These are phyloP conservation scores for Amia ocellicauda DNA, from an alignment of 2,113 vertebrate species.

Conservation along the genomic window DNA sequence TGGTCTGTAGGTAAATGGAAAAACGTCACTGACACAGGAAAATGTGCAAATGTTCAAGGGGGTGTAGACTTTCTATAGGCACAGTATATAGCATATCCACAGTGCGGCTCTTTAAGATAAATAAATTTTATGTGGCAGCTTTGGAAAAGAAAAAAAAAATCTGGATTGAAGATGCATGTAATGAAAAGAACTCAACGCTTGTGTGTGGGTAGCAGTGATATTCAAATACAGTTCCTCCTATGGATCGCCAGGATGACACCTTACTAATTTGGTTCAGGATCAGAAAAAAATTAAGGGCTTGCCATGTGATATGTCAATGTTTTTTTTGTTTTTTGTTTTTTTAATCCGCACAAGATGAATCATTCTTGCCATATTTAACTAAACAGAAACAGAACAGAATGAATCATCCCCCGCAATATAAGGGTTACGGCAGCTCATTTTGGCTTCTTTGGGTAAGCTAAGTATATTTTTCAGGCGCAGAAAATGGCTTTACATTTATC, in stretches of 20 bases:
- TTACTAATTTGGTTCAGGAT: slow-evolving; percentile 16
- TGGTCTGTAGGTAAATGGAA: no score
- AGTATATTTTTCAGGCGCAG: no score
- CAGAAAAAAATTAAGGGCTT: not conserved
- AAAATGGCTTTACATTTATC: no score
- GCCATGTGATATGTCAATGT: not conserved
- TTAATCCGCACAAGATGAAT: slow-evolving; percentile 3
- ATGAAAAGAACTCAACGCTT: slow-evolving; percentile 12
- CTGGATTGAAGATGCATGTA: slow-evolving; percentile 13
- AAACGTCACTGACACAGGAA: no score
- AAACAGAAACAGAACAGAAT: not conserved
- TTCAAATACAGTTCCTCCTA: slow-evolving; percentile 7
- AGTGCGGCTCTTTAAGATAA: not conserved
- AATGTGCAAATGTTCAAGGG: no score
- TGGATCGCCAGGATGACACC: slow-evolving; percentile 9
- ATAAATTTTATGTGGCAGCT: not conserved
- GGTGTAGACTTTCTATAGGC: no score
- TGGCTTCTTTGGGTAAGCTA: no score
- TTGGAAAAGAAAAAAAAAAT: no score
- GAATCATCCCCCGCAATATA: not conserved
- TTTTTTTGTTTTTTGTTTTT: not conserved
- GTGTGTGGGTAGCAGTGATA: slow-evolving; percentile 7
- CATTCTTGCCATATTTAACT: not conserved
- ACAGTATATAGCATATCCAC: not conserved
- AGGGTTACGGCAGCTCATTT: not conserved